Evolutionary conservation across 1,140 invertebrate genomes (phyloP).

Genomic region (Copidosoma floridanum): DNA sequence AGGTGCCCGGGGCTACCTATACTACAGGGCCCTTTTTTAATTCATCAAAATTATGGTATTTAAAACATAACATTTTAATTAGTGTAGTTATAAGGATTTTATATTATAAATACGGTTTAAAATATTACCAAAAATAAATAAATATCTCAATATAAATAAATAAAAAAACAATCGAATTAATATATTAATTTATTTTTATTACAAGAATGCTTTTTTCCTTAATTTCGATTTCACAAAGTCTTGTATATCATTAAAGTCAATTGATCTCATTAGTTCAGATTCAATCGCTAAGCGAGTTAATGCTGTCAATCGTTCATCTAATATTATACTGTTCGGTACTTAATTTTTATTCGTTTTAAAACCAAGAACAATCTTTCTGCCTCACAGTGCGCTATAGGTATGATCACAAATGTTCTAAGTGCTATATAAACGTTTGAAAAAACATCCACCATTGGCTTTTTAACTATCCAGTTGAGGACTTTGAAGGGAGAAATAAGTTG

Average conservation of each 20-base stretch:
- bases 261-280: background rate
- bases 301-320: background rate
- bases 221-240: background rate
- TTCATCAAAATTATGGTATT: no score
- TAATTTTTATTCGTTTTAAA: constrained; percentile 17
- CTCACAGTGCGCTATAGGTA: constrained; percentile 19
- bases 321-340: constrained; percentile 16
- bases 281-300: background rate
- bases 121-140: no score
- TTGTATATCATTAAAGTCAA: background rate
- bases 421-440: constrained; percentile 18
- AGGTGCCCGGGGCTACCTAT: background rate
- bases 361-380: constrained; percentile 18
- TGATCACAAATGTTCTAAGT: constrained; percentile 1
- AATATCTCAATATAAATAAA: no score
- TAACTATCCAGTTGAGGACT: constrained; percentile 5
- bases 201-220: constrained; percentile 1
- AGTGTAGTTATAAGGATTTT: constrained; percentile 15
- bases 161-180: no score
- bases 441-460: constrained; percentile 1
- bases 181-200: no score
- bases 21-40: background rate
- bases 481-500: background rate
- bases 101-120: constrained; percentile 15
- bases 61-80: constrained; percentile 20